These are phyloP conservation scores for Platysteira castanea DNA, from an alignment of 2,113 vertebrate genomes.

Conservation along the genomic window DNA sequence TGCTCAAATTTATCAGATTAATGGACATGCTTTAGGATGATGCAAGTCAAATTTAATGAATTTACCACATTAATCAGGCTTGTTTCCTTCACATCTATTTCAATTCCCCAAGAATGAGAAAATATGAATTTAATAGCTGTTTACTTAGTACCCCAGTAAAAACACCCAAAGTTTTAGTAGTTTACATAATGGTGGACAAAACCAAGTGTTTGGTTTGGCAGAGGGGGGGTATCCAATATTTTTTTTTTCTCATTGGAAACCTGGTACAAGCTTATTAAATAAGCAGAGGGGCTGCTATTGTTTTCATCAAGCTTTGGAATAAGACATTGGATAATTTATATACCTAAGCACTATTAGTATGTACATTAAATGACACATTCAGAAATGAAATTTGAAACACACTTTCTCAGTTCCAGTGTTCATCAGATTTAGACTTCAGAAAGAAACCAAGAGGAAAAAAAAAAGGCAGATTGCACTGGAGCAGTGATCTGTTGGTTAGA, in stretches of 20 bases:
- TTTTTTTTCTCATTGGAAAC: neutral
- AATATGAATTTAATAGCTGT: neutral
- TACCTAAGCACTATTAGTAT: neutral
- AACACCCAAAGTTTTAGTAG: neutral
- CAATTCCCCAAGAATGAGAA: neutral
- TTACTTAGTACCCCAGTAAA: neutral
- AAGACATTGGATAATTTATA: neutral
- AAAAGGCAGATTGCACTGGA: neutral
- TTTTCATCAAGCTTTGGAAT: neutral
- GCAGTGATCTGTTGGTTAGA: neutral
- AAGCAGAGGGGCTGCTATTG: neutral
- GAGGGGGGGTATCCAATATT: neutral
- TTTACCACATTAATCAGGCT: constrained; percentile 9
- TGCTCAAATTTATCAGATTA: constrained; percentile 46
- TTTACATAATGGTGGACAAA: neutral
- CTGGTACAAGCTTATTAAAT: neutral
- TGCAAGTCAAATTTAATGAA: constrained; percentile 1
- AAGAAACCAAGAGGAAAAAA: neutral
- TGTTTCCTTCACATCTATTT: constrained; percentile 3
- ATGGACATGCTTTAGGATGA: constrained; percentile 31
- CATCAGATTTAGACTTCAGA: neutral
- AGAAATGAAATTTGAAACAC: neutral
- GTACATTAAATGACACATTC: neutral
- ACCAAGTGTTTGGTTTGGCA: neutral
- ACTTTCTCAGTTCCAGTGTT: neutral